Percentiles rank a stretch among this genome's conserved stretches.
These are phyloP conservation scores for Caenorhabditis japonica DNA, from an alignment of 2,888 invertebrate genomes.

Conservation along the genomic window DNA sequence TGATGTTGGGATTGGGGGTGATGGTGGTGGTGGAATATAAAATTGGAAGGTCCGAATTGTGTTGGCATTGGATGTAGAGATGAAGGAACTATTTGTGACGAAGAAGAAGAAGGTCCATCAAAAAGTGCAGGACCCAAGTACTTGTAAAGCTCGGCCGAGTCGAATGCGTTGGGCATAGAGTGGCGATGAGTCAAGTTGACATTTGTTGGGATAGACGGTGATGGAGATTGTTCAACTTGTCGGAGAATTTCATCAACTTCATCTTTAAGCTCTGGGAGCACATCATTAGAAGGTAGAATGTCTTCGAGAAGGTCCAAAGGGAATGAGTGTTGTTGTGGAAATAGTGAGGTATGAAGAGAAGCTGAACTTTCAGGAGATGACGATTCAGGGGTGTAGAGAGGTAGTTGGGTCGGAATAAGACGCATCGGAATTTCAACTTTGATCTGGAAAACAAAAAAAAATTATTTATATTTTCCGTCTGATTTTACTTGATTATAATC, in stretches of 20 bases:
- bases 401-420: slow-evolving; percentile 41
- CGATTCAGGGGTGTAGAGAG: slow-evolving; percentile 62
- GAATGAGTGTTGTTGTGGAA: slow-evolving; percentile 32
- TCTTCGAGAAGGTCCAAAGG: slow-evolving; percentile 53
- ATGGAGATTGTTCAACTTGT: slow-evolving; percentile 59
- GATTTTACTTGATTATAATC: slow-evolving; percentile 36
- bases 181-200: slow-evolving; percentile 44
- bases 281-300: slow-evolving; percentile 51
- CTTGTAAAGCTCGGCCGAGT: slow-evolving; percentile 46
- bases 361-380: slow-evolving; percentile 64
- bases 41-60: slow-evolving; percentile 16
- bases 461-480: too few species aligned
- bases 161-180: slow-evolving; percentile 47
- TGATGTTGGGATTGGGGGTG: too few species aligned
- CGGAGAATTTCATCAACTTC: slow-evolving; percentile 72
- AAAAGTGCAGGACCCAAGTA: slow-evolving; percentile 52
- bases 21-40: slow-evolving; percentile 26
- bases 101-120: background rate
- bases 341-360: slow-evolving; percentile 50
- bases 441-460: slow-evolving; percentile 37
- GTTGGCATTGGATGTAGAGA: too few species aligned
- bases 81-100: too few species aligned
- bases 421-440: slow-evolving; percentile 65
- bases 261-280: slow-evolving; percentile 70
- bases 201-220: slow-evolving; percentile 20